Evolutionary conservation across 1,140 invertebrate species (phyloP), one percentile per base, ranked within the genome.

Genomic region (Ceratosolen fusciceps): DNA sequence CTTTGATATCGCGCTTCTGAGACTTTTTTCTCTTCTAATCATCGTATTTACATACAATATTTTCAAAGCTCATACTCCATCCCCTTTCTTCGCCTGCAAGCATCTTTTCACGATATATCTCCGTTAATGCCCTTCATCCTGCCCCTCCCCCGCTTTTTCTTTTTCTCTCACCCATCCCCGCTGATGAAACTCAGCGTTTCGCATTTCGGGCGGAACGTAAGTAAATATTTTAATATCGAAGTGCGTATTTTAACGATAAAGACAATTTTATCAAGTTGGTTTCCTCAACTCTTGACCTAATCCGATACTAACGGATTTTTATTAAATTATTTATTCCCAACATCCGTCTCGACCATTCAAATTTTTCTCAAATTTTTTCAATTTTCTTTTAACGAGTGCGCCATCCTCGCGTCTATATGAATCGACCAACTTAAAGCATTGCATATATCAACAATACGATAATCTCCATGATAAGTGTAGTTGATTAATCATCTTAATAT

Each of bases 11-110:
- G 67, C 39, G n/a, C 10, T 12, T 37, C n/a, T 39, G 24, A 7
- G 67, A 75, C 26, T 58, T 70, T 77, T 77, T 77, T 60, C 29
- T 77, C 37, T 47, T 71, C n/a, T 71, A 71, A 71, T 77, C 75
- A 24, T 52, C n/a, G 47, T 39, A 76, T 68, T 68, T 68, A 47
- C 62, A 68, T 76, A 26, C 62, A 68, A 67, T 52, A 39, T 76
- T 76, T 76, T 49, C 24, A 7, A 26, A 29, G 24, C 5, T 56
- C 29, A 26, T 24, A 2, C 56, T n/a, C n/a, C n/a, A 34, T 16
- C 3, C 60, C 21, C 31, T 14, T 0, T 7, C 34, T 21, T 2
- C 19, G 3, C 34, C 31, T 1, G 0, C 10, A 65, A 10, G 9
- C 60, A 8, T 12, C 16, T 37, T 21, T n/a, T 31, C 5, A 1